These are phyloP conservation scores for Drosophila melanica DNA, from an alignment of 1,140 invertebrate species.

Conservation along the genomic window DNA sequence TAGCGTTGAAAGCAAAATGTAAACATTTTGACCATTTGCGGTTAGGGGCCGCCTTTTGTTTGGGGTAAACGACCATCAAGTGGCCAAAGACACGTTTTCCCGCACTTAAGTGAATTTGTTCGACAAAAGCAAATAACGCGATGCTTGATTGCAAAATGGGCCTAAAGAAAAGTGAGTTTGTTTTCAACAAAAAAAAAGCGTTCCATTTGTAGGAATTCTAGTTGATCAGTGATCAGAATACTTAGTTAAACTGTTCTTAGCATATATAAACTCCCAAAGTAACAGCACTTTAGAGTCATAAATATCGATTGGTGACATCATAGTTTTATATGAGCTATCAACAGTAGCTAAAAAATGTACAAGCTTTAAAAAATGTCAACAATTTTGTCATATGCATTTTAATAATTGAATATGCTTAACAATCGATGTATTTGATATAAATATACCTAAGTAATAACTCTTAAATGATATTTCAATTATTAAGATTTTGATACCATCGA, in stretches of 20 bases:
- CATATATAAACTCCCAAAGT: too few relatives aligned
- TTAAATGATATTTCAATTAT: too few relatives aligned
- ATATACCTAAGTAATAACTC: too few relatives aligned
- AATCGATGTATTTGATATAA: too few relatives aligned
- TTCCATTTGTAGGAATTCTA: background rate
- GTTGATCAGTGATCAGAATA: background rate
- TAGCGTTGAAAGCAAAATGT: constrained; percentile 71
- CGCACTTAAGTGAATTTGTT: constrained; percentile 42
- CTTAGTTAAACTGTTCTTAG: background rate
- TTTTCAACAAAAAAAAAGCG: background rate
- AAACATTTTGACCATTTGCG: constrained; percentile 71
- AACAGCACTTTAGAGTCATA: too few relatives aligned
- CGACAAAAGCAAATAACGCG: constrained; percentile 27
- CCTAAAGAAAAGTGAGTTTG: constrained; percentile 37
- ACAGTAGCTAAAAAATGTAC: too few relatives aligned
- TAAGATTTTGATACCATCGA: too few relatives aligned
- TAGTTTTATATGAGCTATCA: too few relatives aligned
- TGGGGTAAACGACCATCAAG: constrained; percentile 62
- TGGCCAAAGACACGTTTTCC: constrained; percentile 32
- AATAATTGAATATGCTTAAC: too few relatives aligned
- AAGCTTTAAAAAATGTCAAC: too few relatives aligned
- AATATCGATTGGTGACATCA: too few relatives aligned
- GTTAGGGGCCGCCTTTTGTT: constrained; percentile 44
- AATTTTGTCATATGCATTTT: too few relatives aligned
- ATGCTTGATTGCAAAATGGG: constrained; percentile 32